Conservation (phyloP, 2,113 vertebrate species). For the Corapipo altera region DNA sequence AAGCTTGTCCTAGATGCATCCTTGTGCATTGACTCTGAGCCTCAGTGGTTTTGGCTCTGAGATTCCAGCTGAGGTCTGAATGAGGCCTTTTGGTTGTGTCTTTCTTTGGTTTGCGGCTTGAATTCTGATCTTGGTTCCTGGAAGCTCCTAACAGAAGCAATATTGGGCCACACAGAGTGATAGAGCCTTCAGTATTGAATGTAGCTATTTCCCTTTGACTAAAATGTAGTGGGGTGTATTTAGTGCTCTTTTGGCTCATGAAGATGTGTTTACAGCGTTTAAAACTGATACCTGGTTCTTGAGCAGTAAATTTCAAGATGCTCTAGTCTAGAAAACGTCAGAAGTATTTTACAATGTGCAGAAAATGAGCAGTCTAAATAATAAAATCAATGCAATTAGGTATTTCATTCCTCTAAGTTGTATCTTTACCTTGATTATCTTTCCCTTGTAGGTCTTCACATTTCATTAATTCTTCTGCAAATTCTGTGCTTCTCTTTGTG, state of each 20-base stretch:
- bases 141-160: neutral
- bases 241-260: neutral
- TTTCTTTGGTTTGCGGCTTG: neutral
- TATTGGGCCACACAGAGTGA: neutral
- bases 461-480: neutral
- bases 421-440: neutral
- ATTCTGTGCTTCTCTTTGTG: neutral
- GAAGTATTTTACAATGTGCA: neutral
- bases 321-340: neutral
- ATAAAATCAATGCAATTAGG: neutral
- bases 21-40: neutral
- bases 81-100: neutral
- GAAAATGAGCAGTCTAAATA: neutral
- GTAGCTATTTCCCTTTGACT: neutral
- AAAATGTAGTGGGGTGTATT: neutral
- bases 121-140: neutral
- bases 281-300: neutral
- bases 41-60: neutral
- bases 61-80: neutral
- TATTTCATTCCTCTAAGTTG: neutral
- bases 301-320: neutral
- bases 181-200: neutral
- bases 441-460: neutral
- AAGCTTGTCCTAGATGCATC: neutral
- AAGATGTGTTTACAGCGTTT: neutral